These are phyloP conservation scores for Carcinoscorpius rotundicauda DNA, from an alignment of 1,140 invertebrate species.

Conservation along the genomic window DNA sequence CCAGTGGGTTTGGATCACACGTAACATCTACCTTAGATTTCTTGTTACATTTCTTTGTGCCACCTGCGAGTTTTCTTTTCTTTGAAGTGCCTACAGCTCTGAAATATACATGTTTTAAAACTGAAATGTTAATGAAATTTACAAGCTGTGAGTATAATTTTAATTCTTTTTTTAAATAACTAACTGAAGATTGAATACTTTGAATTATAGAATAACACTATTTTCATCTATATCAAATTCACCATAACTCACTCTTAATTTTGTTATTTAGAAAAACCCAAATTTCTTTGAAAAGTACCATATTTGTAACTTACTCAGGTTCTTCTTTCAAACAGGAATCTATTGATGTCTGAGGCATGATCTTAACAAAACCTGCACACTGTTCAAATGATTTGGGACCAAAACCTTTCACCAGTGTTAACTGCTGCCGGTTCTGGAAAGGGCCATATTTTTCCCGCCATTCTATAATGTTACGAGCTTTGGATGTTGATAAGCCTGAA, in stretches of 20 bases:
- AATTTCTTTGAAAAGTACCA: too few relatives aligned
- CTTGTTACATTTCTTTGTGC: slow-evolving; percentile 6
- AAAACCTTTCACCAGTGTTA: slow-evolving; percentile 60
- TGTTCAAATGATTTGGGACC: slow-evolving; percentile 73
- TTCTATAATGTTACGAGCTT: slow-evolving; percentile 62
- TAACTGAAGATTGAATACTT: too few relatives aligned
- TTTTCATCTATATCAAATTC: too few relatives aligned
- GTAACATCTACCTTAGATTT: slow-evolving; percentile 4
- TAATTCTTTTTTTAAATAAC: too few relatives aligned
- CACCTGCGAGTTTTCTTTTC: neutral
- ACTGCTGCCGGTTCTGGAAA: slow-evolving; percentile 56
- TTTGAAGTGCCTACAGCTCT: too few relatives aligned
- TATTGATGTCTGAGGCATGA: slow-evolving; percentile 40
- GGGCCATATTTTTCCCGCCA: slow-evolving; percentile 53
- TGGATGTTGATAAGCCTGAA: slow-evolving; percentile 58
- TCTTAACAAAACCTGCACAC: slow-evolving; percentile 74
- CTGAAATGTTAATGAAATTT: too few relatives aligned
- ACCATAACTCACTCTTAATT: too few relatives aligned
- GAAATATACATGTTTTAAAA: too few relatives aligned
- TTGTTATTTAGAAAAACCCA: too few relatives aligned
- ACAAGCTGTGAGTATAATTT: too few relatives aligned
- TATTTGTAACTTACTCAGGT: too few relatives aligned
- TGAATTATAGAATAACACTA: too few relatives aligned
- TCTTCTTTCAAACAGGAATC: neutral
- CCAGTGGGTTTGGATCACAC: slow-evolving; percentile 48